Percentiles rank a stretch among this genome's conserved stretches.
Conservation (phyloP, 2,797 vertebrate species). For the Varecia variegata region DNA sequence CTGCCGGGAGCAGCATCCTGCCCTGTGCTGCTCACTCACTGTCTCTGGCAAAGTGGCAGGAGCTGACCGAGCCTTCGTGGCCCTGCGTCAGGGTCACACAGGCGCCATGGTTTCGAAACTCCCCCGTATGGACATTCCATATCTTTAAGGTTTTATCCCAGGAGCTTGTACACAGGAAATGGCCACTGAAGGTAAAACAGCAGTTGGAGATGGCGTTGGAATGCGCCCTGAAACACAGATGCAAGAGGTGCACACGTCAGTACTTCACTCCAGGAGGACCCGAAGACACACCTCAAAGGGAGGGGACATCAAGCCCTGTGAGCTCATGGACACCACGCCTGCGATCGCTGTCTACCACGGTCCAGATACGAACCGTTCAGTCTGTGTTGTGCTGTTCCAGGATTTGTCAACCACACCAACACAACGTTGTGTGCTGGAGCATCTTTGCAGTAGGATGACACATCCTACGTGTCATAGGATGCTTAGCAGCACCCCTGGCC, state of each 20-base stretch:
- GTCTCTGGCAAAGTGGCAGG: slow-evolving; percentile 86
- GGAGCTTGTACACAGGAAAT: slow-evolving; percentile 87
- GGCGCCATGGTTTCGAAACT: slow-evolving; percentile 80
- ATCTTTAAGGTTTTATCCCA: slow-evolving; percentile 89
- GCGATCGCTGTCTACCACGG: background rate
- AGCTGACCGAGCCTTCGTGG: slow-evolving; percentile 86
- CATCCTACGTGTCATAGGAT: too few relatives aligned
- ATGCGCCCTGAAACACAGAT: slow-evolving; percentile 83
- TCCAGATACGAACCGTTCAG: background rate
- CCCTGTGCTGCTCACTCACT: slow-evolving; percentile 75
- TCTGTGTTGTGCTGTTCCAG: background rate
- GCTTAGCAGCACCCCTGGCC: background rate
- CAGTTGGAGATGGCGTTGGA: slow-evolving; percentile 85
- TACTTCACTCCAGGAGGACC: background rate
- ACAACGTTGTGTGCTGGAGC: background rate
- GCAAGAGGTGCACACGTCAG: background rate
- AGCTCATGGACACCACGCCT: background rate
- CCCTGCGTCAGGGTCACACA: slow-evolving; percentile 75
- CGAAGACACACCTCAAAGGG: accelerated
- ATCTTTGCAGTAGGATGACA: background rate
- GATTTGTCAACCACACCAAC: background rate
- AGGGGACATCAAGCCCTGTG: background rate
- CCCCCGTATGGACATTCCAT: slow-evolving; percentile 85
- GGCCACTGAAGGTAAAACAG: slow-evolving; percentile 86
- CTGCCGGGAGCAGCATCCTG: accelerated